Conservation (phyloP, 1,140 invertebrate species). For the Trachelipus rathkii region DNA sequence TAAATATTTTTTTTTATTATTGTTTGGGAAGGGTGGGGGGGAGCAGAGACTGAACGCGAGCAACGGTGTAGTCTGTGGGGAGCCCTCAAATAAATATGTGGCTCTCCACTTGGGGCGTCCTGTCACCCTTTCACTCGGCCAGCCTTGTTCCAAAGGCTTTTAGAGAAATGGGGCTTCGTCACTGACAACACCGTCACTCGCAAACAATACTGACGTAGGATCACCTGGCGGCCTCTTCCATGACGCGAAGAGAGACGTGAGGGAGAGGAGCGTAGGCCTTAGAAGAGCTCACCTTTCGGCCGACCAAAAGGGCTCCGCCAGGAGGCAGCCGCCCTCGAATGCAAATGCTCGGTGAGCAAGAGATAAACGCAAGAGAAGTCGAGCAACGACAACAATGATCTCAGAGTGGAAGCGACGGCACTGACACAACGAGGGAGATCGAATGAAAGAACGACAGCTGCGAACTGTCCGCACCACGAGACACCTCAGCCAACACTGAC, state of each 20-base stretch:
- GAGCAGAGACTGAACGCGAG: slow-evolving; percentile 1
- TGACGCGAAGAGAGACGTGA: slow-evolving; percentile 10
- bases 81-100: background rate
- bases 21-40: background rate
- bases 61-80: background rate
- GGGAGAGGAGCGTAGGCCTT: slow-evolving; percentile 6
- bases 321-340: slow-evolving; percentile 1
- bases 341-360: slow-evolving; percentile 5
- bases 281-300: slow-evolving; percentile 8
- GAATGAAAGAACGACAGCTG: background rate
- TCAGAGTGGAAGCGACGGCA: background rate
- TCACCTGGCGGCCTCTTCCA: slow-evolving; percentile 9
- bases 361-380: background rate
- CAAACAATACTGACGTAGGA: slow-evolving; percentile 9
- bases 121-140: slow-evolving; percentile 1
- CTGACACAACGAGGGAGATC: background rate
- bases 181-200: background rate
- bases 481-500: slow-evolving; percentile 10
- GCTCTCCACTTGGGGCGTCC: background rate
- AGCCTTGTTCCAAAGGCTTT: background rate
- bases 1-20: no score
- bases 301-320: slow-evolving; percentile 3
- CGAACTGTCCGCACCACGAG: background rate
- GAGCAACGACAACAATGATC: background rate
- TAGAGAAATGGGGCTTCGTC: background rate